Base-by-base conservation (phyloP, 1,140 invertebrate species). In the Drosophila bipectinata region DNA sequence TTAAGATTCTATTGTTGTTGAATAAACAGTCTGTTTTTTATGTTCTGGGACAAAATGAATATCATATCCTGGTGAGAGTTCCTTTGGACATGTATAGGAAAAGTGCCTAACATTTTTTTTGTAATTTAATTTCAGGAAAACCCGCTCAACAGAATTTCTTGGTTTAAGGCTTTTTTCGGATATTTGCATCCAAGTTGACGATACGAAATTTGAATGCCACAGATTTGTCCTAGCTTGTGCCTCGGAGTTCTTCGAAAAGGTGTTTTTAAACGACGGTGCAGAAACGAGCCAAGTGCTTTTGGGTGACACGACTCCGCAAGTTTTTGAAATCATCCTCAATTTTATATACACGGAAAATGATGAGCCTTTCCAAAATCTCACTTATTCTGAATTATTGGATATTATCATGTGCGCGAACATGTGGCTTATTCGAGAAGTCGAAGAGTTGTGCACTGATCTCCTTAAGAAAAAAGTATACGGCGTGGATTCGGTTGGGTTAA, bases 161-260 rank as follows among this genome's bases (percentile, higher is more conserved):
- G 8, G 9, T 10, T 37, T 10, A 0, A n/a, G 12, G 7, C 34
- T 34, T 1, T 57, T 56, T 10, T 6, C 54, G 9, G 54, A 56
- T 28, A 26, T 56, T 2, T 0, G 9, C 4, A 14, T 56, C 10
- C 34, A 21, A n/a, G 18, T 56, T 26, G 37, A n/a, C 8, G 9
- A 28, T 8, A 10, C n/a, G 1, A 15, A 0, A 0, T 56, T 44
- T 28, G 0, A 5, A 1, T 56, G 54, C 14, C 54, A 56, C 37
- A 56, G 41, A 21, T 15, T 56, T 4, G n/a, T 56, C 12, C 12
- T 56, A n/a, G 54, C 54, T 4, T 12, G 4, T 14, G 54, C 54
- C 9, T 56, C 54, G 4, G 37, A 56, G 54, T 44, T 28, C 6
- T 56, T 56, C 7, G 54, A 56, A 26, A 56, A 26, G 15, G 10